phyloP scores from a whole-genome alignment of 30 jellyfish, hydroid and myxozoan species.

The Aurelia sp. region DNA sequence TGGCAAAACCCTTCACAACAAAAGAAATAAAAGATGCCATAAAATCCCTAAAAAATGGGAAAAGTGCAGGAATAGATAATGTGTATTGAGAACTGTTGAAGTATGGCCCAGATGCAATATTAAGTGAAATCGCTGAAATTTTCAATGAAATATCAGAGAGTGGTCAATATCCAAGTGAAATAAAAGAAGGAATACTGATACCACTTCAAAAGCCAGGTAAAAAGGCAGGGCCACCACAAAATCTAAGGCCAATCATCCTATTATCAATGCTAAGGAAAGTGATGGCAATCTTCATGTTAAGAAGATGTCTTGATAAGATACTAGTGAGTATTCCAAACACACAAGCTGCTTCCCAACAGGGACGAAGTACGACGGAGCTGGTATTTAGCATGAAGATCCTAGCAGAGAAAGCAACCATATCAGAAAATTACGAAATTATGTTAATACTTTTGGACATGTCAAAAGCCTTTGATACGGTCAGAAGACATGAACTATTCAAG shows the following conservation, averaged over 20 bases:
- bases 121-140: too few relatives aligned
- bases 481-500: conserved; percentile 8
- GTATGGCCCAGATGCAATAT: conserved; percentile 30
- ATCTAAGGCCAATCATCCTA: conserved; percentile 39
- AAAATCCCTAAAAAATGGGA: too few relatives aligned
- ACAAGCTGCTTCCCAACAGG: conserved; percentile 68
- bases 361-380: conserved; percentile 54
- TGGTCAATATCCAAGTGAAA: conserved; percentile 36
- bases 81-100: conserved; percentile 33
- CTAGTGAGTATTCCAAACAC: conserved; percentile 29
- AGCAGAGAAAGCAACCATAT: too few relatives aligned
- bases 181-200: too few relatives aligned
- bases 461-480: too few relatives aligned
- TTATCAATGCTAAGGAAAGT: too few relatives aligned
- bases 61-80: conserved; percentile 25
- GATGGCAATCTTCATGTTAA: conserved; percentile 44
- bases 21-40: too few relatives aligned
- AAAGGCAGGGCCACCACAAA: conserved; percentile 59
- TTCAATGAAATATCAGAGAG: conserved; percentile 48
- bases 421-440: too few relatives aligned
- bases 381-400: too few relatives aligned
- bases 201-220: conserved; percentile 54
- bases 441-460: too few relatives aligned
- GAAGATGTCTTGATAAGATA: conserved; percentile 8
- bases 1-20: conserved; percentile 2